These are phyloP conservation scores for Phylloscopus whistleri DNA, from an alignment of 2,113 vertebrate genomes.

Conservation along the genomic window DNA sequence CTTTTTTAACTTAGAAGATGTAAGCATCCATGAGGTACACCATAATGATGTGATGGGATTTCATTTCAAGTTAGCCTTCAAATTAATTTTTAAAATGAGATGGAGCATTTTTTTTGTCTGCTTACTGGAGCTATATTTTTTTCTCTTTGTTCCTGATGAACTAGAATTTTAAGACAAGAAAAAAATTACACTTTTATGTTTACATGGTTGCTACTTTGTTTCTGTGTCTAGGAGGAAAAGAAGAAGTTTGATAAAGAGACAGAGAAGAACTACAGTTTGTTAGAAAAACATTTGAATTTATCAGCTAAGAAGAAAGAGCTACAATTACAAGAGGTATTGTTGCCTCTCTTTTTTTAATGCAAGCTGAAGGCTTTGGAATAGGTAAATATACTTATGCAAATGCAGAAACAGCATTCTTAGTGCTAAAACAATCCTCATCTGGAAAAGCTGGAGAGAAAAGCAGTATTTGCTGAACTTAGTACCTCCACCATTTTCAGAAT, in stretches of 20 bases:
- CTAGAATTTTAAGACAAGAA: neutral
- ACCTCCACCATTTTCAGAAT: neutral
- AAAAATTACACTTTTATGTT: neutral
- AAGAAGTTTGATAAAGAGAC: constrained; percentile 98
- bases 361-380: neutral
- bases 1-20: neutral
- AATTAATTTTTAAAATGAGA: neutral
- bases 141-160: neutral
- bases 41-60: neutral
- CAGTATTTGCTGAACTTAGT: neutral
- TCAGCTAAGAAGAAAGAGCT: constrained; percentile 97
- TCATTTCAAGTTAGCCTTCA: neutral
- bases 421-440: neutral
- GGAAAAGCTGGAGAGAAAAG: neutral
- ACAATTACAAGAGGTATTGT: constrained; percentile 90
- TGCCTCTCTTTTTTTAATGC: neutral
- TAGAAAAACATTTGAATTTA: constrained; percentile 94
- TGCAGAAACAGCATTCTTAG: neutral
- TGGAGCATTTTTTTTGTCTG: neutral
- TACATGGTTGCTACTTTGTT: neutral
- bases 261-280: constrained; percentile 93
- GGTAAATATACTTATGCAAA: neutral
- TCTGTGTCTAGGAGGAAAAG: constrained; percentile 83
- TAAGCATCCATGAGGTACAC: neutral
- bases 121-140: neutral